Percentiles rank a stretch among this genome's conserved stretches.
Evolutionary conservation across 2,888 invertebrate genomes (phyloP).

Genomic region (Apotomis capreana): DNA sequence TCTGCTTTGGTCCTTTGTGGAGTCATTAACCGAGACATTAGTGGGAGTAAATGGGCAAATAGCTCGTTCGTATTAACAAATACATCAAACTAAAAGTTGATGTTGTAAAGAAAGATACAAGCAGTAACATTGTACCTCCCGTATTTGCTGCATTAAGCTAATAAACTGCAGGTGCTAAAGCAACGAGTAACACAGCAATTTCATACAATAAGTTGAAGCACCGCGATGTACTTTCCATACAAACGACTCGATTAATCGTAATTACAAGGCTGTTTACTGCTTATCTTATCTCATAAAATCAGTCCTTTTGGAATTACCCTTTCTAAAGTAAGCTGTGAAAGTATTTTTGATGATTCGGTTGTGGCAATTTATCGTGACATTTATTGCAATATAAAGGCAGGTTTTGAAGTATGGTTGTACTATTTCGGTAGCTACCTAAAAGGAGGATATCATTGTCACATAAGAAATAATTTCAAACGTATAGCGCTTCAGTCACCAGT

Average conservation of each 20-base stretch:
- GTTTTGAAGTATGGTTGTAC: no score
- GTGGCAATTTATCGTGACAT: no score
- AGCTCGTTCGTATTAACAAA: background rate
- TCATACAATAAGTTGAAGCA: background rate
- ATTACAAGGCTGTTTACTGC: slow-evolving; percentile 11
- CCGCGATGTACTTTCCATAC: slow-evolving; percentile 3
- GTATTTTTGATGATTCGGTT: background rate
- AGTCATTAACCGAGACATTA: slow-evolving; percentile 17
- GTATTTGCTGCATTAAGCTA: slow-evolving; percentile 11
- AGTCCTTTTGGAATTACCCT: background rate
- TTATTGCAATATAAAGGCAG: no score
- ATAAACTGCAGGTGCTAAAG: slow-evolving; percentile 16
- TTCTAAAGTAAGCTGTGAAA: background rate
- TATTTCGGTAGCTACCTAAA: background rate
- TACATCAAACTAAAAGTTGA: background rate
- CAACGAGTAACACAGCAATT: slow-evolving; percentile 6
- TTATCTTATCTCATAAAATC: slow-evolving; percentile 3
- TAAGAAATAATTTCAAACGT: background rate
- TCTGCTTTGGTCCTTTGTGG: slow-evolving; percentile 13
- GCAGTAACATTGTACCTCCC: background rate
- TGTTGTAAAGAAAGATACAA: background rate
- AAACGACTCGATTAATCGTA: slow-evolving; percentile 6
- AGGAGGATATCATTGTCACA: background rate
- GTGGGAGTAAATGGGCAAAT: background rate
- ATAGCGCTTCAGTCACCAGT: background rate